Evolutionary conservation across 1,140 invertebrate genomes (phyloP).

Genomic region (Heliconius eleuchia): DNA sequence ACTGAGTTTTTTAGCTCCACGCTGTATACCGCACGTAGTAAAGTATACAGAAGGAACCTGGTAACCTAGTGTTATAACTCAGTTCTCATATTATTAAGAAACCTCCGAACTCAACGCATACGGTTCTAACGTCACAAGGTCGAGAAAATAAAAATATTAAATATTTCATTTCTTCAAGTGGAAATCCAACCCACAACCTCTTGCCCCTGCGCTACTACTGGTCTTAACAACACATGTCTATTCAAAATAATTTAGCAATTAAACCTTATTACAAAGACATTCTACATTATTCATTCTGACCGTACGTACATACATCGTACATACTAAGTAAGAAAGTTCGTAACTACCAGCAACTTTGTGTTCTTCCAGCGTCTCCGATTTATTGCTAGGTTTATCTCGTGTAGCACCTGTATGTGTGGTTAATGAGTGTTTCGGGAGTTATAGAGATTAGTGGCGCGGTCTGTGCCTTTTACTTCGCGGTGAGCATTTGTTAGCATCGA

Average conservation of each 20-base stretch:
- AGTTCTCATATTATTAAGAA: no score
- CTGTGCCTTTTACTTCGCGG: no score
- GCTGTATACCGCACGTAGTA: no score
- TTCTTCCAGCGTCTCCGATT: constrained; percentile 17
- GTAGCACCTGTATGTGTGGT: constrained; percentile 28
- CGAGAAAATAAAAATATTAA: no score
- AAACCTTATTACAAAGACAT: neutral
- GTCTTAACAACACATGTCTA: neutral
- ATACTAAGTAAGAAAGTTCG: constrained; percentile 15
- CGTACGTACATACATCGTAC: neutral
- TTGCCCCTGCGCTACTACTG: no score
- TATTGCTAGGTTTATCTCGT: constrained; percentile 25
- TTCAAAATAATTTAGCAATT: neutral
- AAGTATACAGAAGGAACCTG: no score
- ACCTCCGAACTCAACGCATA: no score
- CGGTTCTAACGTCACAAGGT: no score
- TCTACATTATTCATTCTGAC: neutral
- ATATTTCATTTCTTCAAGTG: no score
- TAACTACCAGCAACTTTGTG: constrained; percentile 13
- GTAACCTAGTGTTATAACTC: no score
- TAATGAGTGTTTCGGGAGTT: constrained; percentile 26
- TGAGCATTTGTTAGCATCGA: neutral
- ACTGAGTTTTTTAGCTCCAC: no score
- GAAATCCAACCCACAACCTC: no score
- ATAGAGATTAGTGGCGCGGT: constrained; percentile 23